These are phyloP conservation scores for Agapornis roseicollis DNA, from an alignment of 2,113 vertebrate species.

Conservation along the genomic window DNA sequence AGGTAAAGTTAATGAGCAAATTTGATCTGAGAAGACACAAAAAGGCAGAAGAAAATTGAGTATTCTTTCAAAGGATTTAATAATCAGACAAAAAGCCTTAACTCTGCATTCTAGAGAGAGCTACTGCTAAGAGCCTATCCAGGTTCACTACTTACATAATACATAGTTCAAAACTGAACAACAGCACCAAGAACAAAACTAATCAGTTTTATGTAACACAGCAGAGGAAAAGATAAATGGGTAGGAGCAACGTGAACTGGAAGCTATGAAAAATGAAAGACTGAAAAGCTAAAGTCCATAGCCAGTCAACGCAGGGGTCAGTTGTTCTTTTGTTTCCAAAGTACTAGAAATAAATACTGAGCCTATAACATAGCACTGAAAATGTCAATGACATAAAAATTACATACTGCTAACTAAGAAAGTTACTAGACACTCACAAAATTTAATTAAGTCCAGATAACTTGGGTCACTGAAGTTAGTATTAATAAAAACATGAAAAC, in stretches of 20 bases:
- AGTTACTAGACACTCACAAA: not conserved
- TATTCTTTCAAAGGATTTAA: not conserved
- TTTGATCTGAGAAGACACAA: not conserved
- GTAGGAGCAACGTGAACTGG: not conserved
- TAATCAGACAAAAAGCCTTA: not conserved
- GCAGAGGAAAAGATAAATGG: not conserved
- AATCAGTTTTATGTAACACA: not conserved
- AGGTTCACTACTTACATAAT: not conserved
- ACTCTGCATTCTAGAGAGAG: not conserved
- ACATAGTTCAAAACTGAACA: not conserved
- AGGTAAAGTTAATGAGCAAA: not conserved
- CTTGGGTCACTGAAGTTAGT: not conserved
- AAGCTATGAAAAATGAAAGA: not conserved
- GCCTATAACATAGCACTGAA: not conserved
- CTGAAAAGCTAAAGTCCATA: not conserved
- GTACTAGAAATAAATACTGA: not conserved
- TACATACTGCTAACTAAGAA: not conserved
- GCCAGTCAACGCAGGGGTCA: not conserved
- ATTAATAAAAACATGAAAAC: not conserved
- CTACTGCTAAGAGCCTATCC: not conserved
- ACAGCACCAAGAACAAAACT: not conserved
- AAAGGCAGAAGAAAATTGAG: not conserved
- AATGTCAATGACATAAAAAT: not conserved
- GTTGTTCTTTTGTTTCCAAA: not conserved
- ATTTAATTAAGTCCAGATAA: not conserved